A percentile compares a stretch with the other conserved stretches of the same genome.
Conservation (phyloP, 2,113 vertebrate species). For the Vireo altiloquus region DNA sequence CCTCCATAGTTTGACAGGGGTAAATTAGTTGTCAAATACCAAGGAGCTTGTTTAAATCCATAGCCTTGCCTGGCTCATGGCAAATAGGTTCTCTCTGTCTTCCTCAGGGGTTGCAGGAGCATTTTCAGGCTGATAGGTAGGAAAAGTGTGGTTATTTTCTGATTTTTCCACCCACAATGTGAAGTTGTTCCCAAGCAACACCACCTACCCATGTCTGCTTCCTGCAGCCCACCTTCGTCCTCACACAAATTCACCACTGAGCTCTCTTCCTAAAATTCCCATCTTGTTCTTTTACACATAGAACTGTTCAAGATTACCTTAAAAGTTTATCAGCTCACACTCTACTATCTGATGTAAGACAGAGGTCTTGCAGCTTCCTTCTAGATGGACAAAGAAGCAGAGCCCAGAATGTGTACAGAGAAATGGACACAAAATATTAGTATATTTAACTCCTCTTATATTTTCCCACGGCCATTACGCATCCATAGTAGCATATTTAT, state of each 20-base stretch:
- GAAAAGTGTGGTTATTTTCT: not conserved
- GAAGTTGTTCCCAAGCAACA: not conserved
- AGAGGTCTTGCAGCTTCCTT: not conserved
- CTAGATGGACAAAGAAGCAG: not conserved
- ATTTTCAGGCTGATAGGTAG: not conserved
- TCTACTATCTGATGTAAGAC: not conserved
- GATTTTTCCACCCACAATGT: not conserved
- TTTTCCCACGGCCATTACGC: not conserved
- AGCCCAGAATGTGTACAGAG: not conserved
- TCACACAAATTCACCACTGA: not conserved
- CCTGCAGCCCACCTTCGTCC: not conserved
- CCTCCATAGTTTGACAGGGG: not conserved
- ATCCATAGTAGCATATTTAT: not conserved
- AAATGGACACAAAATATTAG: not conserved
- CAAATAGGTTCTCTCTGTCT: not conserved
- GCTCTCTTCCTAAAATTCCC: not conserved
- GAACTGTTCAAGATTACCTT: not conserved
- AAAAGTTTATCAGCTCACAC: not conserved
- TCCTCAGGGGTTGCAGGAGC: not conserved
- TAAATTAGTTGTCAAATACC: not conserved
- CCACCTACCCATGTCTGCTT: not conserved
- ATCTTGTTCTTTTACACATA: not conserved
- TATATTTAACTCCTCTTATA: not conserved
- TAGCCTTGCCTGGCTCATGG: not conserved
- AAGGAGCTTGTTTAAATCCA: not conserved